phyloP scores from a whole-genome alignment of 1,140 invertebrate genomes.

The Ceratosolen solmsi region DNA sequence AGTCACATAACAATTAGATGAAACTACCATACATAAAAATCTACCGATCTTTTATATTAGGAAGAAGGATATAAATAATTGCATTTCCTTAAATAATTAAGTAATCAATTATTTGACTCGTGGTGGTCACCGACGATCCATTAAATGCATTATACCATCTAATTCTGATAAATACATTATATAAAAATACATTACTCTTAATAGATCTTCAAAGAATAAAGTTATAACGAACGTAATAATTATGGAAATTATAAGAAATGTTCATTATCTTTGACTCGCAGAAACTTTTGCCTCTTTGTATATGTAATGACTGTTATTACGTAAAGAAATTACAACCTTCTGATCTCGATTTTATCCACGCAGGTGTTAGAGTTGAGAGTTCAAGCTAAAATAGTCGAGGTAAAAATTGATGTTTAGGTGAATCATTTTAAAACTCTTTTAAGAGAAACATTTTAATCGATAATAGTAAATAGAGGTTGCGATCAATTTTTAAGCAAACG shows the following conservation, averaged over 20 bases:
- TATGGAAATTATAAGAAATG: constrained; percentile 9
- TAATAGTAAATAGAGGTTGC: neutral
- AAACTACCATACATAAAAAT: no score
- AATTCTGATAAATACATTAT: neutral
- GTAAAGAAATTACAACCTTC: constrained; percentile 39
- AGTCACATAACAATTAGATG: no score
- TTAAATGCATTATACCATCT: neutral
- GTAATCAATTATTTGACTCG: neutral
- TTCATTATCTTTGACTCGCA: neutral
- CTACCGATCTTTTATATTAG: no score
- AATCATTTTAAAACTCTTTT: constrained; percentile 20
- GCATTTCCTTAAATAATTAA: neutral
- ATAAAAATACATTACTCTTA: neutral
- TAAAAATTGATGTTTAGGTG: constrained; percentile 16
- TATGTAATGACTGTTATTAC: constrained; percentile 43
- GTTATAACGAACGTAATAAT: neutral
- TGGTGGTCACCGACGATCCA: neutral
- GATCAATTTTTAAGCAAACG: neutral
- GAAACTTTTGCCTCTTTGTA: constrained; percentile 17
- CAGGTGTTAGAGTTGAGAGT: constrained; percentile 38
- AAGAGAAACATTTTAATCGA: constrained; percentile 11
- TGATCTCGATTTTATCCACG: constrained; percentile 36
- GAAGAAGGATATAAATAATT: no score
- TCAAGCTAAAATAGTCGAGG: neutral
- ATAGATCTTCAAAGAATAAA: neutral